phyloP scores from a whole-genome alignment of 2,888 invertebrate genomes.

The Listrodromus nycthemerus region DNA sequence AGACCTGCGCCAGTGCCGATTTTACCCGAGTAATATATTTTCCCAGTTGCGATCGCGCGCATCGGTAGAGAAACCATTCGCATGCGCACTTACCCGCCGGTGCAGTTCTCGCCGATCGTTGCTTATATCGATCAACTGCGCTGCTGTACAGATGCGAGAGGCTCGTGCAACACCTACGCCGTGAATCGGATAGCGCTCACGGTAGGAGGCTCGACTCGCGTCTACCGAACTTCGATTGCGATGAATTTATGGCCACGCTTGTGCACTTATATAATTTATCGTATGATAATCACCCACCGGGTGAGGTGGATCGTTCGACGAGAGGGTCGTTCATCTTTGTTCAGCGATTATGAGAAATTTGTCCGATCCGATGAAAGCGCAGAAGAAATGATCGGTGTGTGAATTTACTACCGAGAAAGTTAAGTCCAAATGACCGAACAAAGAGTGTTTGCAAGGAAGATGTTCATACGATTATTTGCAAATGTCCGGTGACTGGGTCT shows the following conservation, averaged over 20 bases:
- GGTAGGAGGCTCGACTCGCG: slow-evolving; percentile 29
- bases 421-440: neutral
- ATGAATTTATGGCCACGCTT: slow-evolving; percentile 53
- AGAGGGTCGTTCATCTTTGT: slow-evolving; percentile 38
- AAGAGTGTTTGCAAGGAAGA: too few relatives aligned
- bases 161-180: slow-evolving; percentile 29
- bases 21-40: slow-evolving; percentile 38
- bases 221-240: slow-evolving; percentile 62
- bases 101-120: slow-evolving; percentile 44
- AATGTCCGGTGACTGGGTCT: too few relatives aligned
- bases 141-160: neutral
- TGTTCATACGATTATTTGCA: too few relatives aligned
- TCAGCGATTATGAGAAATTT: slow-evolving; percentile 56
- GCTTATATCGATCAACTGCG: slow-evolving; percentile 11
- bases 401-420: neutral
- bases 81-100: slow-evolving; percentile 46
- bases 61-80: slow-evolving; percentile 5
- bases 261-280: slow-evolving; percentile 47
- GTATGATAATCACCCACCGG: neutral
- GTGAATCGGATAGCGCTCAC: slow-evolving; percentile 36
- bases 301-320: neutral
- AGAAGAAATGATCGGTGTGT: slow-evolving; percentile 13
- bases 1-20: slow-evolving; percentile 11
- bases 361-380: slow-evolving; percentile 26
- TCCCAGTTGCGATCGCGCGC: slow-evolving; percentile 6